Evolutionary conservation across 2,888 invertebrate genomes (phyloP).

Genomic region (Sarcophaga subvicina): DNA sequence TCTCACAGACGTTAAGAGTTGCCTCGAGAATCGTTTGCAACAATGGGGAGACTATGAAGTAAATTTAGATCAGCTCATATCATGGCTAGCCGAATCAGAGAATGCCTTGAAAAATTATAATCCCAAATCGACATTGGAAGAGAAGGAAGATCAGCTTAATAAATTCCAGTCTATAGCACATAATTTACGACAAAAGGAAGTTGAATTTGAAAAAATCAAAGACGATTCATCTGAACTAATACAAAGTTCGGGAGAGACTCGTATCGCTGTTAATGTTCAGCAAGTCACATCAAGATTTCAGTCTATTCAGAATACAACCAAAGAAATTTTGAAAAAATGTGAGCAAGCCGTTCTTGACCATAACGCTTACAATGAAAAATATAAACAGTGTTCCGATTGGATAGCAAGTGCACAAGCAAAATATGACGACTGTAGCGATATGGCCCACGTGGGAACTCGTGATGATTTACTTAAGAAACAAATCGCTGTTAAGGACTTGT

Average conservation of each 20-base stretch:
- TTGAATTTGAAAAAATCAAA: conserved; percentile 92
- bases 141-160: conserved; percentile 94
- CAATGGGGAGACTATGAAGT: conserved; percentile 96
- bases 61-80: conserved; percentile 90
- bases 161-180: conserved; percentile 93
- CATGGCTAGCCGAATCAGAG: conserved; percentile 94
- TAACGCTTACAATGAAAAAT: conserved; percentile 90
- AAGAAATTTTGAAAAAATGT: conserved; percentile 95
- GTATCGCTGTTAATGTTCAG: conserved; percentile 93
- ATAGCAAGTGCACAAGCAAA: conserved; percentile 88
- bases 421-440: conserved; percentile 86
- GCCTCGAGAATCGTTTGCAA: conserved; percentile 91
- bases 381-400: conserved; percentile 92
- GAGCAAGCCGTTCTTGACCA: conserved; percentile 94
- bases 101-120: conserved; percentile 92
- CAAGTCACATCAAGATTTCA: conserved; percentile 95
- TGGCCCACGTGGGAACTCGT: conserved; percentile 85
- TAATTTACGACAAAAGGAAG: conserved; percentile 91
- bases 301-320: conserved; percentile 93
- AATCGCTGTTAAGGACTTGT: conserved; percentile 87
- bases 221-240: conserved; percentile 93
- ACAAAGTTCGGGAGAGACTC: conserved; percentile 92
- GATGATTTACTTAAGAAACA: conserved; percentile 88
- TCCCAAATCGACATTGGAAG: conserved; percentile 91
- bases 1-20: conserved; percentile 89